Evolutionary conservation across 2,113 vertebrate species (phyloP).

Genomic region (Anolis carolinensis): DNA sequence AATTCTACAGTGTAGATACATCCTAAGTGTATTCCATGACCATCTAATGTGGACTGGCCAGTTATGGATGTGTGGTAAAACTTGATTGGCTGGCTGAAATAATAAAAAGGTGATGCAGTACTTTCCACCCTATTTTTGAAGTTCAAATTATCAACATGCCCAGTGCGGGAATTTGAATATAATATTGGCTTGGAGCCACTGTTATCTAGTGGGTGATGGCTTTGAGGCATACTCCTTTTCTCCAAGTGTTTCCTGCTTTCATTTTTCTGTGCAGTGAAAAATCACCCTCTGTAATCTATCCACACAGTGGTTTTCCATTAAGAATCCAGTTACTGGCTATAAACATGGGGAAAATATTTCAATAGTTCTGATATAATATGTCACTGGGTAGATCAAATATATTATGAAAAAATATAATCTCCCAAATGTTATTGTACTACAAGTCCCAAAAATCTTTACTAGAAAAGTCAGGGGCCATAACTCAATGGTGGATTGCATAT

Average conservation of each 20-base stretch:
- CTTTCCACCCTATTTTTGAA: conserved; percentile 21
- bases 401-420: not conserved
- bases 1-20: too few relatives aligned
- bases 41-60: not conserved
- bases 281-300: not conserved
- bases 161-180: not conserved
- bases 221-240: not conserved
- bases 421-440: not conserved
- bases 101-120: not conserved
- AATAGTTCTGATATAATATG: not conserved
- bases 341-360: not conserved
- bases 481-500: not conserved
- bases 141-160: conserved; percentile 20
- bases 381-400: not conserved
- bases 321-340: too few relatives aligned
- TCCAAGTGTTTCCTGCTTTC: not conserved
- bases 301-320: not conserved
- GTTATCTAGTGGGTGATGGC: not conserved
- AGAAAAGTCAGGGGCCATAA: too few relatives aligned
- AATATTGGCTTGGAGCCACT: not conserved
- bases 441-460: too few relatives aligned
- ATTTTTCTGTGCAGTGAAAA: not conserved
- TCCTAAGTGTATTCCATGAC: too few relatives aligned
- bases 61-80: not conserved
- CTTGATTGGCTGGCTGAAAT: not conserved